Evolutionary conservation across 2,888 invertebrate genomes (phyloP), one percentile per base, ranked within the genome.

Genomic region (Ecliptopera silaceata): DNA sequence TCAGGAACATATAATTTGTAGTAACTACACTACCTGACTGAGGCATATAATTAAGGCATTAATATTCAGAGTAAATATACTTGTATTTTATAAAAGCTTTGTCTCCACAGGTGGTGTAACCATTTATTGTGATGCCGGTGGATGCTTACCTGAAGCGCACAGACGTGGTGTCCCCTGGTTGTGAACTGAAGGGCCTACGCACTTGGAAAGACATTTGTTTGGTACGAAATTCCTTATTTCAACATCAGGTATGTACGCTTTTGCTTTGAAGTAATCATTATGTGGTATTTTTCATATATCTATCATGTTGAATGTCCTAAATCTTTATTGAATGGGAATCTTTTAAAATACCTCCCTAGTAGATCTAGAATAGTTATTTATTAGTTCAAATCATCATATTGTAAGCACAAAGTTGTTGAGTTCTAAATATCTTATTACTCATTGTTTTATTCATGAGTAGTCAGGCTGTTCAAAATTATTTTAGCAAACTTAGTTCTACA

Each of bases 101-200:
- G 18, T 43, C 34, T 59, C 49, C 22, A 36, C 74, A 91, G 91
- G 91, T 89, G 88, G 88, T 81, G 91, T 84, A 85, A 88, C 85
- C 85, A 88, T 87, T 90, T 84, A 87, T 86, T 91, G 92, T 92
- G 91, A 92, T 92, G 92, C 91, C 91, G 91, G 88, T 91, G 91
- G 91, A 91, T 92, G 91, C 89, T 85, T 89, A 88, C 89, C 85
- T 84, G 77, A 83, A 88, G 82, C 82, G 87, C 84, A 90, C 88
- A 88, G 91, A 87, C 88, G 91, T 88, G 88, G 91, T 86, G 90
- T 88, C 88, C 85, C 88, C 84, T 86, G 88, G 83, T 88, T 90
- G 88, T 89, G 91, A 88, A 79, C 84, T 88, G 82, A 89, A 82
- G 81, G 91, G 91, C 78, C 86, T 90, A 80, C 88, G 89, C 80